Conservation (phyloP, 2,113 vertebrate species). For the Apeltes quadracus region DNA sequence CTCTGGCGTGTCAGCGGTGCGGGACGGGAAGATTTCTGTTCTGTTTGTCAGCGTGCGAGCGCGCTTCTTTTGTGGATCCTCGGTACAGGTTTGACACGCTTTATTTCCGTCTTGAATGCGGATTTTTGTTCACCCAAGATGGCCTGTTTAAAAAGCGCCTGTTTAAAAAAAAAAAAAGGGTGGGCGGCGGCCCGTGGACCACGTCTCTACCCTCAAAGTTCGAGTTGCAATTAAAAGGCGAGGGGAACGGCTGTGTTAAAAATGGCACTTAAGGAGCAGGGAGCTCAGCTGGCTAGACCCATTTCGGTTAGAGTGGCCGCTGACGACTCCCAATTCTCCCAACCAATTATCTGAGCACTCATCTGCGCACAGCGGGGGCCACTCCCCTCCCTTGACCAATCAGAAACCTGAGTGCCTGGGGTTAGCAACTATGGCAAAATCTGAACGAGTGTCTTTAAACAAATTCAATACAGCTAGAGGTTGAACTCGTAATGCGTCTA, state of each 20-base stretch:
- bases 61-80: constrained; percentile 26
- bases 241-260: constrained; percentile 72
- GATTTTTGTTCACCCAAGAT: constrained; percentile 29
- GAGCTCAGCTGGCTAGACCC: constrained; percentile 69
- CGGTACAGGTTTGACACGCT: constrained; percentile 11
- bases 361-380: constrained; percentile 69
- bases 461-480: constrained; percentile 16
- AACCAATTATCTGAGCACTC: constrained; percentile 77
- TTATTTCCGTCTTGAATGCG: neutral
- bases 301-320: constrained; percentile 70
- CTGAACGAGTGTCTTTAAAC: constrained; percentile 34
- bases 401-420: constrained; percentile 65
- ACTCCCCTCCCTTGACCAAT: constrained; percentile 71
- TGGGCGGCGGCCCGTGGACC: constrained; percentile 36
- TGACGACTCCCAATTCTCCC: constrained; percentile 76
- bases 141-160: no score
- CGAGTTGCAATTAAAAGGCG: constrained; percentile 77
- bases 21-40: constrained; percentile 46
- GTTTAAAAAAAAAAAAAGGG: neutral
- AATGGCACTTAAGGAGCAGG: constrained; percentile 75
- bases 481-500: neutral
- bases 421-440: constrained; percentile 61
- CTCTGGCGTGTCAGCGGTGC: constrained; percentile 57
- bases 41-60: constrained; percentile 17
- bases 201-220: constrained; percentile 64